Conservation (phyloP, 2,888 invertebrate genomes). For the Ochlodes sylvanus region DNA sequence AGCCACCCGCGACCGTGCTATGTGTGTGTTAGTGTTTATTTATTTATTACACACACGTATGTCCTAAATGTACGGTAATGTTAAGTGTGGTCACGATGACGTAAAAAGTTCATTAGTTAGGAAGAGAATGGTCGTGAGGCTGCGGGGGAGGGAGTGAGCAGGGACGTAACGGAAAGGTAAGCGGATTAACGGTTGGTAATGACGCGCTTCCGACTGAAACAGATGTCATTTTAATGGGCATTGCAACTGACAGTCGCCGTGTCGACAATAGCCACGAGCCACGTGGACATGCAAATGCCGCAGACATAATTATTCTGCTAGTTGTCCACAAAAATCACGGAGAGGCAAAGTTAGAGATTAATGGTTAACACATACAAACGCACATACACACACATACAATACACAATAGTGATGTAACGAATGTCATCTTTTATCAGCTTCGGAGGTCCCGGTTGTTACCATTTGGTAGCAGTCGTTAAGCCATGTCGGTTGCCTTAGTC, state of each 20-base stretch:
- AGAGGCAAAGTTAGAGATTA: too few species aligned
- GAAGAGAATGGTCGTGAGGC: neutral
- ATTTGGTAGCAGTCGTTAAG: too few species aligned
- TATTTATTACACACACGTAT: too few species aligned
- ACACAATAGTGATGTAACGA: too few species aligned
- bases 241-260: slow-evolving; percentile 8
- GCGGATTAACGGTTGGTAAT: slow-evolving; percentile 19
- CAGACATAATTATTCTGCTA: neutral
- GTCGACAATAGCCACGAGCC: neutral
- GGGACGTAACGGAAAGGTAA: slow-evolving; percentile 22
- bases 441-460: too few species aligned
- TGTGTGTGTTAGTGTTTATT: too few species aligned
- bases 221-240: slow-evolving; percentile 30
- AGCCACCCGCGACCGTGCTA: too few species aligned
- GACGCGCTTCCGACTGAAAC: slow-evolving; percentile 24
- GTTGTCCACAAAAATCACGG: too few species aligned
- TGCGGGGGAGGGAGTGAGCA: neutral
- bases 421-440: too few species aligned
- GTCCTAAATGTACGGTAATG: neutral
- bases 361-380: too few species aligned
- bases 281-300: slow-evolving; percentile 2
- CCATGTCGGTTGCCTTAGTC: too few species aligned
- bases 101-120: slow-evolving; percentile 1
- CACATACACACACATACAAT: too few species aligned
- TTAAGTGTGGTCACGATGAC: neutral